Evolutionary conservation across 2,888 invertebrate species (phyloP).

Genomic region (Drosophila gaucha): DNA sequence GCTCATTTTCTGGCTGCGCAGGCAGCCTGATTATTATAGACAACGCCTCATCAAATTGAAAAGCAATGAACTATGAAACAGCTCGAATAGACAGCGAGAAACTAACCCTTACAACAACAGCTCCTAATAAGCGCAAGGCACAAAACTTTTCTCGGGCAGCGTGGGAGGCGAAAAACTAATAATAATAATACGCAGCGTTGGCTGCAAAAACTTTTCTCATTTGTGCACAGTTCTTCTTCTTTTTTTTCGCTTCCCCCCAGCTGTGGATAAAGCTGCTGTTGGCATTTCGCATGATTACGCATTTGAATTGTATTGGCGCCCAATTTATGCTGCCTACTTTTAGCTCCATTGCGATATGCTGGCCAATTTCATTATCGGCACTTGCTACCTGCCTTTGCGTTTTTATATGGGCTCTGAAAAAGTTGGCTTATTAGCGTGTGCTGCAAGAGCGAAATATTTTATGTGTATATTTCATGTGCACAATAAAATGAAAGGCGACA

Average conservation of each 20-base stretch:
- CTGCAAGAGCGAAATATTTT: constrained; percentile 38
- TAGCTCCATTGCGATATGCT: not conserved
- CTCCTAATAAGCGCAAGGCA: constrained; percentile 53
- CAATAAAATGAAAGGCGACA: constrained; percentile 48
- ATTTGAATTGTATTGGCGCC: constrained; percentile 69
- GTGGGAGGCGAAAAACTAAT: constrained; percentile 67
- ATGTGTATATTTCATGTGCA: constrained; percentile 21
- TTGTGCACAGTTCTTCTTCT: constrained; percentile 52
- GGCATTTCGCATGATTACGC: constrained; percentile 72
- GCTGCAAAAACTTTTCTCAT: constrained; percentile 77
- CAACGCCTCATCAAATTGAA: constrained; percentile 83
- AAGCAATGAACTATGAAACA: constrained; percentile 84
- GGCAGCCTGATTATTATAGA: constrained; percentile 80
- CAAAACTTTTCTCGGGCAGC: constrained; percentile 48
- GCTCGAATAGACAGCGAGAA: constrained; percentile 29
- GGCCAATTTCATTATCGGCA: constrained; percentile 56
- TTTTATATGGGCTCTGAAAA: constrained; percentile 16
- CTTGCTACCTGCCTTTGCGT: constrained; percentile 37
- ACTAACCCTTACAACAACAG: constrained; percentile 37
- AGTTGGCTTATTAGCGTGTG: constrained; percentile 46
- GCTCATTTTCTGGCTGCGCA: constrained; percentile 61
- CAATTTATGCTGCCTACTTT: constrained; percentile 36
- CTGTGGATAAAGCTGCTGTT: constrained; percentile 16
- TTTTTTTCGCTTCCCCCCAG: not conserved
- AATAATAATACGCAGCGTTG: constrained; percentile 72